Percentiles rank a stretch among this genome's conserved stretches.
Evolutionary conservation across 2,888 invertebrate species (phyloP).

Genomic region (Ichneumon xanthorius): DNA sequence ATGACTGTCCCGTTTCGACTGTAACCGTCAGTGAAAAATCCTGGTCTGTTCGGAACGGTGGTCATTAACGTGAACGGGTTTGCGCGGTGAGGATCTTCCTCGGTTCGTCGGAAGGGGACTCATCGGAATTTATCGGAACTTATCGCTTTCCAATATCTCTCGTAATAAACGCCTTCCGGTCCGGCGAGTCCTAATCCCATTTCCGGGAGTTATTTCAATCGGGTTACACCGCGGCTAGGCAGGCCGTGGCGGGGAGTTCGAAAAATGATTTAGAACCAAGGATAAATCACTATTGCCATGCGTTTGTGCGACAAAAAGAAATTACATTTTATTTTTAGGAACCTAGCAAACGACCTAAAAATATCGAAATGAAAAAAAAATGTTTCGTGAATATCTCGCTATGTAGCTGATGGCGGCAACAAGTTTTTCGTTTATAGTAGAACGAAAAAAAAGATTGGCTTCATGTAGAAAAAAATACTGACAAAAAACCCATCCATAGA

Average conservation of each 20-base stretch:
- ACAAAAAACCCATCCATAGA: too few species aligned
- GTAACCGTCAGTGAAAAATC: slow-evolving; percentile 16
- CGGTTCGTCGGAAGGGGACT: slow-evolving; percentile 29
- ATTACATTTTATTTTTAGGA: background rate
- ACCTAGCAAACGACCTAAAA: background rate
- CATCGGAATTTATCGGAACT: slow-evolving; percentile 58
- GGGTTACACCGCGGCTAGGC: slow-evolving; percentile 29
- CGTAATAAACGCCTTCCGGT: slow-evolving; percentile 43
- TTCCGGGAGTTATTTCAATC: slow-evolving; percentile 50
- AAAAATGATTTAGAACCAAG: slow-evolving; percentile 34
- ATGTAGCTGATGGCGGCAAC: too few species aligned
- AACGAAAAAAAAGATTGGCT: too few species aligned
- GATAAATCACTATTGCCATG: slow-evolving; percentile 26
- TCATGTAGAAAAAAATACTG: too few species aligned
- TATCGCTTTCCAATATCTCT: slow-evolving; percentile 65
- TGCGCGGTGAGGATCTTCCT: background rate
- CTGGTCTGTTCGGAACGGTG: slow-evolving; percentile 16
- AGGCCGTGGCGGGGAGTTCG: slow-evolving; percentile 19
- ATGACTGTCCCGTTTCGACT: slow-evolving; percentile 6
- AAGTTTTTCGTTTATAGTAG: too few species aligned
- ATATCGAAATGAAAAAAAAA: background rate
- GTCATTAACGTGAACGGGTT: slow-evolving; percentile 11
- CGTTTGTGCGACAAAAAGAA: background rate
- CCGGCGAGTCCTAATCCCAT: slow-evolving; percentile 27
- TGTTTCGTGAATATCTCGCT: background rate